These are phyloP conservation scores for Hestina assimilis DNA, from an alignment of 1,140 invertebrate species.

Conservation along the genomic window DNA sequence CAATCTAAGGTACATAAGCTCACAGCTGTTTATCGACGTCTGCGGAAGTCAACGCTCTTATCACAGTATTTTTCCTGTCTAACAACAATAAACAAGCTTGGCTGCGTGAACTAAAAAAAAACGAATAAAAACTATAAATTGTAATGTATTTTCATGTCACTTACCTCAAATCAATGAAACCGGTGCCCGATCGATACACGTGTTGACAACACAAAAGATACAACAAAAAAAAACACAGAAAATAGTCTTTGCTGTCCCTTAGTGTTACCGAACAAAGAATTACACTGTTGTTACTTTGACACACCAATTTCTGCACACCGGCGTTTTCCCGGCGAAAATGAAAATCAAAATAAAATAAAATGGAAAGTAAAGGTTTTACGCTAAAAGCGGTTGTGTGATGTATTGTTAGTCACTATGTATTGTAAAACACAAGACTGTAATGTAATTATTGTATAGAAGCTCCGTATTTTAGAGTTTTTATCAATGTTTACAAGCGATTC, in stretches of 20 bases:
- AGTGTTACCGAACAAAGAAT: conserved; percentile 42
- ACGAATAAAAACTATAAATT: background rate
- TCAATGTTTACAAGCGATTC: conserved; percentile 32
- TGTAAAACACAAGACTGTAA: background rate
- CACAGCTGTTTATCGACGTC: conserved; percentile 7
- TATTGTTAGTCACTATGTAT: background rate
- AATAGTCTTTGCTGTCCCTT: conserved; percentile 25
- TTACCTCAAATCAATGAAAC: conserved; percentile 33
- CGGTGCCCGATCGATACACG: conserved; percentile 50
- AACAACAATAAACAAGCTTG: conserved; percentile 2
- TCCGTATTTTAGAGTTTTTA: conserved; percentile 32
- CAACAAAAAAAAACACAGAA: conserved; percentile 47
- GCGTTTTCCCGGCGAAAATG: conserved; percentile 64
- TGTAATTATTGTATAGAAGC: conserved; percentile 23
- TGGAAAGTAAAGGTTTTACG: conserved; percentile 27
- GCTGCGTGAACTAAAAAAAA: background rate
- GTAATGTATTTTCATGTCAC: background rate
- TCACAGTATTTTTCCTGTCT: conserved; percentile 7
- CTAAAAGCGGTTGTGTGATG: conserved; percentile 1
- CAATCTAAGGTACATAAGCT: background rate
- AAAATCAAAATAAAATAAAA: conserved; percentile 46
- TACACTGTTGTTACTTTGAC: conserved; percentile 41
- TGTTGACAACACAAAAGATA: conserved; percentile 37
- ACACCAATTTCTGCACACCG: conserved; percentile 46
- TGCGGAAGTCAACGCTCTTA: conserved; percentile 1